Evolutionary conservation across 2,888 invertebrate species (phyloP).

Genomic region (Drosophila leonis): DNA sequence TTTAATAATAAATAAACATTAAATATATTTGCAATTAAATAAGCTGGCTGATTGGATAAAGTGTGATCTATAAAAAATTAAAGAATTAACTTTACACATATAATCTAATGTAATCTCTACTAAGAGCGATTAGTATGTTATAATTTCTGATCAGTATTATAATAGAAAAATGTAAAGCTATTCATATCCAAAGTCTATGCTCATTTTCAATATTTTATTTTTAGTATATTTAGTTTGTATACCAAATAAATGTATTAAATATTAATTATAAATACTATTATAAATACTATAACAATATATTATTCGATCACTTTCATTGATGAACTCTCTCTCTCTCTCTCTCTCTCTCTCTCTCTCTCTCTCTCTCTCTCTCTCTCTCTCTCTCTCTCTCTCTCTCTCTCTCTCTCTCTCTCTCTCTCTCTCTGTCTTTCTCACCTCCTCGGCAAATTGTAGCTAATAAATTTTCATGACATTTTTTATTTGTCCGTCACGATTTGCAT

Average conservation of each 20-base stretch:
- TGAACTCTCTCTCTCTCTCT: background rate
- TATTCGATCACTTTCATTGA: background rate
- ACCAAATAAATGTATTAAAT: background rate
- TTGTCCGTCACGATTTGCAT: constrained; percentile 66
- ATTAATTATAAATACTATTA: background rate
- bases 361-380: background rate
- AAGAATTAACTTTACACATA: background rate
- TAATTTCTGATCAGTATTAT: background rate
- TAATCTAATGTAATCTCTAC: background rate
- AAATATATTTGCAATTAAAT: background rate
- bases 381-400: background rate
- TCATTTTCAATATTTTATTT: background rate
- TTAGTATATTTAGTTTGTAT: background rate
- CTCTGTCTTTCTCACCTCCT: constrained; percentile 35
- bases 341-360: background rate
- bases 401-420: background rate
- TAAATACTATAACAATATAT: background rate
- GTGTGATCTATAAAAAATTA: background rate
- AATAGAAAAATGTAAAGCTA: background rate
- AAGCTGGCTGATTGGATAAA: background rate
- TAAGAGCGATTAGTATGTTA: background rate
- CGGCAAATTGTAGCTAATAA: constrained; percentile 61
- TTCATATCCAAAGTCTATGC: background rate
- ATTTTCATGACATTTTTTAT: constrained; percentile 48
- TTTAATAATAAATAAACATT: background rate